Conservation (phyloP, 1,140 invertebrate species). For the Neodiprion pinetum region DNA sequence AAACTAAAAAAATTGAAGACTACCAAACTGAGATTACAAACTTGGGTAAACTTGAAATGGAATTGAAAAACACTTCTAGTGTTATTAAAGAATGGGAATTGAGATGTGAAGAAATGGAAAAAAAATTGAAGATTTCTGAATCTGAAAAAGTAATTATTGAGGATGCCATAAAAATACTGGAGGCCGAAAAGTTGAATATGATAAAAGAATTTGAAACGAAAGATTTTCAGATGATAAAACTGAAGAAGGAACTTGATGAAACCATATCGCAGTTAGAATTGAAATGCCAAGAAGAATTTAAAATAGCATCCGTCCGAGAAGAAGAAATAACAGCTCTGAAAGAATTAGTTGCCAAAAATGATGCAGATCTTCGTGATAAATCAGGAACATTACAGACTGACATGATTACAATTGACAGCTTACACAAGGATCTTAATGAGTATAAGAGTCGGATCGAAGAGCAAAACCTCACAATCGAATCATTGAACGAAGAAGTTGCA, state of each 20-base stretch:
- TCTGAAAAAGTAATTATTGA: conserved; percentile 39
- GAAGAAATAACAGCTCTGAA: conserved; percentile 26
- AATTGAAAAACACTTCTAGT: conserved; percentile 43
- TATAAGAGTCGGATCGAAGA: conserved; percentile 31
- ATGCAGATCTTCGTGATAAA: conserved; percentile 64
- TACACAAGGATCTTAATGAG: conserved; percentile 42
- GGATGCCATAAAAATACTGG: conserved; percentile 32
- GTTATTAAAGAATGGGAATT: conserved; percentile 54
- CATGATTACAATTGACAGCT: conserved; percentile 39
- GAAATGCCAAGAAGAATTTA: conserved; percentile 53
- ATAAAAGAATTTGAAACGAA: background rate
- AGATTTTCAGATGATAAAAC: conserved; percentile 31
- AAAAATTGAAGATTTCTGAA: conserved; percentile 41
- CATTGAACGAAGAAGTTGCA: conserved; percentile 39
- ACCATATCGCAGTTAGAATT: conserved; percentile 41
- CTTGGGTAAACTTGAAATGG: conserved; percentile 37
- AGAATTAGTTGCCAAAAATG: conserved; percentile 48
- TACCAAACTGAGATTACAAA: conserved; percentile 31
- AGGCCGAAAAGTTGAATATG: conserved; percentile 25
- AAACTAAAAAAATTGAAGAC: conserved; percentile 30
- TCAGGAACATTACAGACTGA: conserved; percentile 37
- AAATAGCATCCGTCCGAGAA: conserved; percentile 27
- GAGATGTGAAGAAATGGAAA: conserved; percentile 49
- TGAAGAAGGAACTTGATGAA: conserved; percentile 41
- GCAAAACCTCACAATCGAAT: conserved; percentile 29